Conservation (phyloP, 2,113 vertebrate species). For the Lampris incognitus region DNA sequence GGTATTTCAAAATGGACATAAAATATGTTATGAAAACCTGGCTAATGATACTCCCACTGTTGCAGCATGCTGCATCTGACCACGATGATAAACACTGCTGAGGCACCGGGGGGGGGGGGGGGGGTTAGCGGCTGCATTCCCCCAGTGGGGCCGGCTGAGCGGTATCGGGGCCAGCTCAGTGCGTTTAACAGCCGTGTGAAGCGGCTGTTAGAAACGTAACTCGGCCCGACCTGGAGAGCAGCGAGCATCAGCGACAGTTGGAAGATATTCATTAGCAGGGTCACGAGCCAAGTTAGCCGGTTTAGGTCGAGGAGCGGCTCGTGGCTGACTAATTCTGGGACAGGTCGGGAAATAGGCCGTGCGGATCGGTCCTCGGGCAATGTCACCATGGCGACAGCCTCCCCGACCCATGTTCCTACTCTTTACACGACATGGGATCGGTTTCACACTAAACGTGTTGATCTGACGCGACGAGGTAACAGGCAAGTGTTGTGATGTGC, state of each 20-base stretch:
- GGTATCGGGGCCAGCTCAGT: neutral
- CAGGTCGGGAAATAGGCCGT: neutral
- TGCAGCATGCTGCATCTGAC: neutral
- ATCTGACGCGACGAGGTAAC: neutral
- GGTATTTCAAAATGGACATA: no score
- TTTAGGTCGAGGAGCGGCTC: neutral
- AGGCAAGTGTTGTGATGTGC: neutral
- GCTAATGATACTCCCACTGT: no score
- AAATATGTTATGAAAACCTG: no score
- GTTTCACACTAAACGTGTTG: neutral
- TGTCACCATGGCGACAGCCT: slow-evolving; percentile 8
- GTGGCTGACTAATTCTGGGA: neutral
- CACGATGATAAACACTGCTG: neutral
- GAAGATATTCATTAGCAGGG: neutral
- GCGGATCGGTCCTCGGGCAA: neutral
- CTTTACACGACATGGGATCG: neutral
- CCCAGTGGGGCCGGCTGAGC: neutral
- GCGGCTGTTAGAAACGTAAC: neutral
- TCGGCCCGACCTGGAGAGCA: no score
- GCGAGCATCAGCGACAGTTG: no score
- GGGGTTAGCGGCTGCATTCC: neutral
- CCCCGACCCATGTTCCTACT: neutral
- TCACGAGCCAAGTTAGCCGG: neutral
- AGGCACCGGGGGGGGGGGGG: no score
- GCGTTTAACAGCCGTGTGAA: neutral